A percentile compares a stretch with the other conserved stretches of the same genome.
Conservation (phyloP, 2,113 vertebrate genomes). For the Tetrax tetrax region DNA sequence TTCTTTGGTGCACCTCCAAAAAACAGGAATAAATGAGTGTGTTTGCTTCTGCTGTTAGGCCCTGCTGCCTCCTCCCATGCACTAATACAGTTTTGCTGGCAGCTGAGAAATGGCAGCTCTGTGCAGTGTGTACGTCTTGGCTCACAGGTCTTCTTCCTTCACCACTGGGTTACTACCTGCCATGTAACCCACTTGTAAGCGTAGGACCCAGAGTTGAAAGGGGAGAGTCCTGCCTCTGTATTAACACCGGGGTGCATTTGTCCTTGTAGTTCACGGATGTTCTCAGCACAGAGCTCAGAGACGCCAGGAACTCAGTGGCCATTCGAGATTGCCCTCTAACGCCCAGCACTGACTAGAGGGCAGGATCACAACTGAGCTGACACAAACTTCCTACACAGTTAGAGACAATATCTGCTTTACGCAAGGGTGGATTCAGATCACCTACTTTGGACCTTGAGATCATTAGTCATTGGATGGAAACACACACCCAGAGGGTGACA, state of each 20-base stretch:
- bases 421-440: neutral
- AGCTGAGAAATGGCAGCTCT: neutral
- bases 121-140: neutral
- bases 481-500: neutral
- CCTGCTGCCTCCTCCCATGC: neutral
- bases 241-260: neutral
- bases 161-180: neutral
- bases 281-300: neutral
- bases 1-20: neutral
- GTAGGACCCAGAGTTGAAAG: neutral
- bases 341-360: neutral
- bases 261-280: neutral
- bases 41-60: neutral
- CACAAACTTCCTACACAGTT: neutral
- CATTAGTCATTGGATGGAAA: neutral
- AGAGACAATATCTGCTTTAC: neutral
- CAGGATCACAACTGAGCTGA: neutral
- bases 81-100: neutral
- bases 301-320: neutral
- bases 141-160: neutral
- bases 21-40: neutral
- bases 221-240: neutral
- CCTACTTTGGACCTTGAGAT: neutral
- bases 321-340: neutral
- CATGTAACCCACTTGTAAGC: rapidly evolving